A percentile compares a stretch with the other conserved stretches of the same genome.
These are phyloP conservation scores for Rousettus leschenaultii DNA, from an alignment of 2,113 vertebrate genomes.

Conservation along the genomic window DNA sequence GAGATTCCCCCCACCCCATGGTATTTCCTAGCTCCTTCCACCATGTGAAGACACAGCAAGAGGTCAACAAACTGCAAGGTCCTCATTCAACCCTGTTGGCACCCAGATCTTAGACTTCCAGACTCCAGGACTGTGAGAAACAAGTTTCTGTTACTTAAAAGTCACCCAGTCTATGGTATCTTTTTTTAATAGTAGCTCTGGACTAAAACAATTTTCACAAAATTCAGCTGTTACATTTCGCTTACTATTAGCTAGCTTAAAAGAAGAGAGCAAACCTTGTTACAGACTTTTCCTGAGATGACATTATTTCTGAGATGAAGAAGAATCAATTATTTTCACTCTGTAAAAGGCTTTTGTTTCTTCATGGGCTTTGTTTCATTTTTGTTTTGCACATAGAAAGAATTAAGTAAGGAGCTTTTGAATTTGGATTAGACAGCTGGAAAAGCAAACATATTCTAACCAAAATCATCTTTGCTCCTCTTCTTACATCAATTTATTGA, in stretches of 20 bases:
- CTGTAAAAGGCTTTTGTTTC: not conserved
- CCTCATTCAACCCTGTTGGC: not conserved
- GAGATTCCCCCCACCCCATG: no score
- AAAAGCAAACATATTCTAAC: conserved; percentile 68
- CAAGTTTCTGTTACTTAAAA: not conserved
- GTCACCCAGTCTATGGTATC: not conserved
- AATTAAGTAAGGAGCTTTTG: conserved; percentile 36
- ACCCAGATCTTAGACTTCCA: not conserved
- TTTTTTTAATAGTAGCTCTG: not conserved
- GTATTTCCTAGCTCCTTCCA: not conserved
- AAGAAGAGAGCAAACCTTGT: not conserved
- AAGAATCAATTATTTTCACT: not conserved
- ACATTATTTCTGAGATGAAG: not conserved
- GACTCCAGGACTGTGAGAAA: not conserved
- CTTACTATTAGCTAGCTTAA: not conserved
- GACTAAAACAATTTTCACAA: not conserved
- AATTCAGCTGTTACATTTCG: not conserved
- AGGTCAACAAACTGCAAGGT: not conserved
- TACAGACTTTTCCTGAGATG: not conserved
- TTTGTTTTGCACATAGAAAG: not conserved
- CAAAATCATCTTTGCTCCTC: conserved; percentile 68
- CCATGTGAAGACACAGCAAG: not conserved
- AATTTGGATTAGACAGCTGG: conserved; percentile 68
- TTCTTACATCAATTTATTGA: conserved; percentile 75
- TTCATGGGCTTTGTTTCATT: not conserved